phyloP scores from a whole-genome alignment of 92 coral and sea anemone genomes.

The Phymanthus crucifer region DNA sequence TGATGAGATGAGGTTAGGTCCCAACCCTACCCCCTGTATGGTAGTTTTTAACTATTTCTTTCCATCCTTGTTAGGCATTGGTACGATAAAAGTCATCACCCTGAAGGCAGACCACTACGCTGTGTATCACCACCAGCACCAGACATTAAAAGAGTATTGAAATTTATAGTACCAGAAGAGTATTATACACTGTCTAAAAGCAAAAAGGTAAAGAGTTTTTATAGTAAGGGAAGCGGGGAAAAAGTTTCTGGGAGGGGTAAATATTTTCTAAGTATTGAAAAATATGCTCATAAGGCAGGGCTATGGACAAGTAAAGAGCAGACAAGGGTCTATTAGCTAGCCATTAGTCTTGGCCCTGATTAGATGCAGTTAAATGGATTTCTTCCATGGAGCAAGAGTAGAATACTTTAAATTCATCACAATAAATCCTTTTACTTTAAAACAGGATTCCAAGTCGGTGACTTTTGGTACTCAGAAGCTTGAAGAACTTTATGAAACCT shows the following conservation, averaged over 20 bases:
- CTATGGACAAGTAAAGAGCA: too few species aligned
- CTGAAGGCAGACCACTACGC: slow-evolving; percentile 12
- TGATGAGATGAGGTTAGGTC: not conserved
- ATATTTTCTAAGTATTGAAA: too few species aligned
- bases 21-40: not conserved
- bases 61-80: not conserved
- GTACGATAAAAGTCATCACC: not conserved
- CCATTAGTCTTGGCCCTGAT: not conserved
- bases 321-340: too few species aligned
- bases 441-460: slow-evolving; percentile 29
- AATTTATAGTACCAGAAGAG: slow-evolving; percentile 43
- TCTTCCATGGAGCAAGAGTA: too few species aligned
- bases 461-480: slow-evolving; percentile 52
- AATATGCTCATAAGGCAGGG: too few species aligned
- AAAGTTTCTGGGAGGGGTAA: too few species aligned
- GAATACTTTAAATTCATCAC: too few species aligned
- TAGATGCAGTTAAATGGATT: too few species aligned
- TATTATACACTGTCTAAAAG: slow-evolving; percentile 48
- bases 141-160: slow-evolving; percentile 57
- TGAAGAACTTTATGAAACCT: slow-evolving; percentile 40
- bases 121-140: slow-evolving; percentile 91
- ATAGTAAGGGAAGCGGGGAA: too few species aligned
- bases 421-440: too few species aligned
- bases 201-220: slow-evolving; percentile 31
- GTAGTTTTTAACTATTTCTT: not conserved